Conservation (phyloP, 1,140 invertebrate genomes). For the Potamilus streckersoni region DNA sequence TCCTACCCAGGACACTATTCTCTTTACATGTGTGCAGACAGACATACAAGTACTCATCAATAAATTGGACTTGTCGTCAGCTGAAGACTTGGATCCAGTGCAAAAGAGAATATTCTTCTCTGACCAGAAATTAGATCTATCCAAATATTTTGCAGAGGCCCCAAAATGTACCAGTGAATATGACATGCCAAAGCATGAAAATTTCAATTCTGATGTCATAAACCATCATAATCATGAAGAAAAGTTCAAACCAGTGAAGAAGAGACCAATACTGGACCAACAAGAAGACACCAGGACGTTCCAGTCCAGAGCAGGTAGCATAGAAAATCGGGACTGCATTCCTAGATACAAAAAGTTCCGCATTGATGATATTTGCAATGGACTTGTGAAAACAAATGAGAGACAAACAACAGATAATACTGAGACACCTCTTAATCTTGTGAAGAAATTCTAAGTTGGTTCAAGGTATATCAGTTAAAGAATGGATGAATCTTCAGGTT, state of each 20-base stretch:
- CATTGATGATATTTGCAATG: no score
- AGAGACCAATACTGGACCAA: constrained; percentile 24
- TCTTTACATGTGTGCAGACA: constrained; percentile 49
- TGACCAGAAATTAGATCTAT: constrained; percentile 13
- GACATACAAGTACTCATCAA: constrained; percentile 21
- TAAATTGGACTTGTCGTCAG: constrained; percentile 5
- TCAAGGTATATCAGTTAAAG: neutral
- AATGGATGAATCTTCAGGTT: no score
- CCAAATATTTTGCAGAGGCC: constrained; percentile 2
- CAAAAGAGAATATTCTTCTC: constrained; percentile 25
- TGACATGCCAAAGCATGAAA: neutral
- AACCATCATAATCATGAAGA: constrained; percentile 15
- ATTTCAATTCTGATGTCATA: constrained; percentile 1
- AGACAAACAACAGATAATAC: constrained; percentile 6
- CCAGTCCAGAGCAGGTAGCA: constrained; percentile 18
- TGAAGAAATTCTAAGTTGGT: constrained; percentile 16
- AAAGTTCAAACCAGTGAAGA: constrained; percentile 31
- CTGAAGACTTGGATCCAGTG: constrained; percentile 26
- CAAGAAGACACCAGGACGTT: constrained; percentile 1
- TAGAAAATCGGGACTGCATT: constrained; percentile 25
- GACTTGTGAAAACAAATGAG: constrained; percentile 18
- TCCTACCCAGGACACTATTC: constrained; percentile 49
- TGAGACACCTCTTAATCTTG: constrained; percentile 23
- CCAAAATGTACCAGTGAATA: constrained; percentile 1
- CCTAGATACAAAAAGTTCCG: constrained; percentile 21